Evolutionary conservation across 2,113 vertebrate genomes (phyloP), one percentile per base, ranked within the genome.

Genomic region (Amazona vittata): DNA sequence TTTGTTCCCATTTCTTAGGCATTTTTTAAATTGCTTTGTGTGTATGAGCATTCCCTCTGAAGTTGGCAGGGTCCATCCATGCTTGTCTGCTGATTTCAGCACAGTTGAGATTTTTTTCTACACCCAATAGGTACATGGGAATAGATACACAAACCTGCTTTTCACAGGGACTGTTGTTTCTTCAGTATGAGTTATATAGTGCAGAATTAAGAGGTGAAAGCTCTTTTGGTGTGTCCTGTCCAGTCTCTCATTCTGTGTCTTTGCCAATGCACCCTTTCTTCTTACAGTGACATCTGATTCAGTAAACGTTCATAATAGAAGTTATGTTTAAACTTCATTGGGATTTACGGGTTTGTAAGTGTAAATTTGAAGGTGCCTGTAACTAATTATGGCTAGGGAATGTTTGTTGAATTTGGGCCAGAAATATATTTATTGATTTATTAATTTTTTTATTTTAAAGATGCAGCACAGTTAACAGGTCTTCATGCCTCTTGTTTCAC

Each of bases 111-210:
- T 91, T 89, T 89, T 89, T 46, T 21, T 70, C 24, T 24, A 7
- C 14, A 7, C 18, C 24, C 6, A 0, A 22, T n/a, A 28, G 44
- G 15, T 65, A 17, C 1, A 0, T 49, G 15, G 37, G 13, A 64
- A 12, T 47, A 52, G 62, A 64, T 24, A 47, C n/a, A 50, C 25
- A 64, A 37, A 64, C 43, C 12, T 76, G 31, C 43, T 50, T 57
- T 82, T 67, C 52, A 25, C 5, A 18, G 39, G 14, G 25, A 6
- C 59, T 67, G 22, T 43, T 83, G 28, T 1, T 0, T 76, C n/a
- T 73, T 68, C 15, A 35, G 22, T 3, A 0, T 26, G 52, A 50
- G 18, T 46, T 46, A 11, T 31, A 7, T 1, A 44, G 44, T 39
- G 21, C 39, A 52, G 26, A 55, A 10, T 35, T 31, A 47, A 65